Conservation (phyloP, 2,113 vertebrate species). For the Pangasianodon hypophthalmus region DNA sequence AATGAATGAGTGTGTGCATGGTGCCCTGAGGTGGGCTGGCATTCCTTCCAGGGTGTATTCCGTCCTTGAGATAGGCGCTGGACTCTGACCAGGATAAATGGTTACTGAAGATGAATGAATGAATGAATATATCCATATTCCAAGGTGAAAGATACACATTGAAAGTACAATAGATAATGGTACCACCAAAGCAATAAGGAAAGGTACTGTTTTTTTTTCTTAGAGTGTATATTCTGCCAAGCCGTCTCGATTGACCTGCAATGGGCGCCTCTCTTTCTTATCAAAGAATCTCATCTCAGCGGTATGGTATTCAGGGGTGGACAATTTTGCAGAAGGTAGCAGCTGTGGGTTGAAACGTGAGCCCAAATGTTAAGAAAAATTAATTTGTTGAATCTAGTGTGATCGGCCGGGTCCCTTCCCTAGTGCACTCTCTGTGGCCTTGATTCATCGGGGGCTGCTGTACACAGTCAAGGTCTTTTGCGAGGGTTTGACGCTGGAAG, state of each 20-base stretch:
- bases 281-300: constrained; percentile 41
- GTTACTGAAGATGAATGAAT: neutral
- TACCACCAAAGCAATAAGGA: neutral
- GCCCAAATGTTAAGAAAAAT: constrained; percentile 31
- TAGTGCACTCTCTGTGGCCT: neutral
- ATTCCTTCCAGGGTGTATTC: neutral
- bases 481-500: constrained; percentile 46
- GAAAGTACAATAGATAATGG: neutral
- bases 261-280: neutral
- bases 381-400: constrained; percentile 32
- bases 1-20: neutral
- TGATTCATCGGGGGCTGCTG: constrained; percentile 35
- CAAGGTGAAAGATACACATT: neutral
- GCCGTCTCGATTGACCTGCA: neutral
- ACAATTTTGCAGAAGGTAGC: neutral
- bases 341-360: constrained; percentile 5
- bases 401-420: constrained; percentile 26
- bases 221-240: neutral
- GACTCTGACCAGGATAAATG: neutral
- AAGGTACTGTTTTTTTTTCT: neutral
- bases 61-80: neutral
- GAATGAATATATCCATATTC: neutral
- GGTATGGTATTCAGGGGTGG: neutral
- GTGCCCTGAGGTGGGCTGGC: neutral
- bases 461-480: constrained; percentile 48